Conservation (phyloP, 2,797 vertebrate species). For the Pipistrellus pipistrellus region DNA sequence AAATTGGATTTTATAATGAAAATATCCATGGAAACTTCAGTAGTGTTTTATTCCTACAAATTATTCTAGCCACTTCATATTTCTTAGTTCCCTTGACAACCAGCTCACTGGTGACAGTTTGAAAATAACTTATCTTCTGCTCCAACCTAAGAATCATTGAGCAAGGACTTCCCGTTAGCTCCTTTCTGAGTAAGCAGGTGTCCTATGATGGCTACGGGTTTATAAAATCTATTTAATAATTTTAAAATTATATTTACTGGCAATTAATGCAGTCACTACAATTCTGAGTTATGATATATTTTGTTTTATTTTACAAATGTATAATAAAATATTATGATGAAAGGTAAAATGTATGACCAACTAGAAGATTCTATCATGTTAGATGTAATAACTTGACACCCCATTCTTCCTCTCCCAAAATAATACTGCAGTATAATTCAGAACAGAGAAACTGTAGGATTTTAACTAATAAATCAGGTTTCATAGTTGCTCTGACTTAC, state of each 20-base stretch:
- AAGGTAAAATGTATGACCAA: not conserved
- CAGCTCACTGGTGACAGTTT: conserved; percentile 21
- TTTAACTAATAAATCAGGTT: not conserved
- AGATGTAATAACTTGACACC: not conserved
- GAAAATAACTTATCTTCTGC: conserved; percentile 27
- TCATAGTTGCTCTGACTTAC: not conserved
- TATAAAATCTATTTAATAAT: conserved; percentile 20
- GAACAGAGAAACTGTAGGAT: not conserved
- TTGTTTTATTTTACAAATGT: conserved; percentile 45
- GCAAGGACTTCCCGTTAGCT: not conserved
- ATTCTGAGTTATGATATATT: conserved; percentile 25
- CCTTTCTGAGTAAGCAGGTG: not conserved
- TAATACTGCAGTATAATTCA: not conserved
- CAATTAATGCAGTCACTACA: conserved; percentile 19
- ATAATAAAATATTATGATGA: conserved; percentile 33
- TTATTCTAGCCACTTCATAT: conserved; percentile 6
- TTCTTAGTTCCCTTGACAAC: conserved; percentile 37
- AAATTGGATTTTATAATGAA: not conserved
- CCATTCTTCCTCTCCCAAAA: not conserved
- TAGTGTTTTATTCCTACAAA: not conserved
- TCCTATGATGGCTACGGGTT: not conserved
- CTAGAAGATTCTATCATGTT: conserved; percentile 41
- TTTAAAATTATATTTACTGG: conserved; percentile 7
- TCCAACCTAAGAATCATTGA: conserved; percentile 33
- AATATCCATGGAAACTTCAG: not conserved